A percentile compares a stretch with the other conserved stretches of the same genome.
Conservation (phyloP, 2,888 invertebrate species). For the Conus canariensis region DNA sequence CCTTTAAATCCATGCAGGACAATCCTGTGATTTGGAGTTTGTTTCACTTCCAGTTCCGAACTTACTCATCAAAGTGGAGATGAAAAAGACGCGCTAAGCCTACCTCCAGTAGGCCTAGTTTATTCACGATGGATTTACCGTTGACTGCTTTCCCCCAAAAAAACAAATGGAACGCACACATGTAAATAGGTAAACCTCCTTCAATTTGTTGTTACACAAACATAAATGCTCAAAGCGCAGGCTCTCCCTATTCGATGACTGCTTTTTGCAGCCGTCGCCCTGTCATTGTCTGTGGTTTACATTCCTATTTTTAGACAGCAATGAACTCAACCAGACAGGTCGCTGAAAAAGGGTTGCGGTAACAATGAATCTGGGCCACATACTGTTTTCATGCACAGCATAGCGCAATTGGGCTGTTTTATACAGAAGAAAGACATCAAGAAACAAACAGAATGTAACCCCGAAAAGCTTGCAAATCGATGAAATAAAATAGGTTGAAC, state of each 20-base stretch:
- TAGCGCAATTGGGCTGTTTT: neutral
- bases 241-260: constrained; percentile 8
- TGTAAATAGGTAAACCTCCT: no score
- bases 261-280: constrained; percentile 21
- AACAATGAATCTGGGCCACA: constrained; percentile 19
- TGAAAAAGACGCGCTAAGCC: no score
- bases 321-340: constrained; percentile 40
- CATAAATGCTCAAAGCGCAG: neutral
- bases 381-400: neutral
- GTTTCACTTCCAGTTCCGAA: no score
- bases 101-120: no score
- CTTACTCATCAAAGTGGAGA: no score
- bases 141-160: no score
- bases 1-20: no score
- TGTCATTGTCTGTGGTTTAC: constrained; percentile 38
- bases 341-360: constrained; percentile 7
- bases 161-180: no score
- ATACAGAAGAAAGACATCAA: neutral
- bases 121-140: no score
- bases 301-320: constrained; percentile 34
- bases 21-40: no score
- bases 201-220: neutral
- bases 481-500: neutral
- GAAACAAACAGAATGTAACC: neutral
- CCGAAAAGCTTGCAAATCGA: neutral